phyloP scores from a whole-genome alignment of 2,113 vertebrate genomes.

The Redunca redunca region DNA sequence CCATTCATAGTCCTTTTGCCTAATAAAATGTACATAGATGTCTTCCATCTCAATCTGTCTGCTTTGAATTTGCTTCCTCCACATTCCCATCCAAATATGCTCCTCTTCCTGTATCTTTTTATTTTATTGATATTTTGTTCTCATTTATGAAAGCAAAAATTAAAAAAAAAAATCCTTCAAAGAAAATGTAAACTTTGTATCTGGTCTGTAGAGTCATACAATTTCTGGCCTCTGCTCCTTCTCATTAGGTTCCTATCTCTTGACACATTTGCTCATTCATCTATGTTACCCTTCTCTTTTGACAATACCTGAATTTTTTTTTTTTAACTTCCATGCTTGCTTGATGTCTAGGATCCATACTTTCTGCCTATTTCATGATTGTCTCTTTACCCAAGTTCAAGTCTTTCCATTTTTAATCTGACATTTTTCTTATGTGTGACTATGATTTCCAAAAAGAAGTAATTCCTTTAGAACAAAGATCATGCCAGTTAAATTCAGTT shows the following conservation, averaged over 20 bases:
- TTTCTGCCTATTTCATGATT: background rate
- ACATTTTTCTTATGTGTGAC: background rate
- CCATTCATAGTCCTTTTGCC: background rate
- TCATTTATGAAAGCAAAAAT: background rate
- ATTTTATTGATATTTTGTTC: background rate
- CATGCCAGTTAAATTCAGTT: background rate
- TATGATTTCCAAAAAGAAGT: background rate
- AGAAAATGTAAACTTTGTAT: background rate
- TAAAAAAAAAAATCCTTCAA: background rate
- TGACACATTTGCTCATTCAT: background rate
- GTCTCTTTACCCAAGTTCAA: background rate
- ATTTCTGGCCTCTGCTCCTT: background rate
- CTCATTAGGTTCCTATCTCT: background rate
- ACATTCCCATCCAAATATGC: background rate
- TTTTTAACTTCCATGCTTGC: background rate
- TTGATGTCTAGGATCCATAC: background rate
- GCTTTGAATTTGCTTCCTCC: background rate
- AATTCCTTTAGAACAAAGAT: background rate
- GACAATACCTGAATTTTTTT: background rate
- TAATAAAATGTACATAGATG: background rate
- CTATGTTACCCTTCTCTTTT: background rate
- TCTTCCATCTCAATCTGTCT: background rate
- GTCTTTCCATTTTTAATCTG: background rate
- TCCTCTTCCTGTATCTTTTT: background rate
- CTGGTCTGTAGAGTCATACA: background rate